Percentiles rank a stretch among this genome's conserved stretches.
These are phyloP conservation scores for Periophthalmus magnuspinnatus DNA, from an alignment of 2,797 vertebrate genomes.

Conservation along the genomic window DNA sequence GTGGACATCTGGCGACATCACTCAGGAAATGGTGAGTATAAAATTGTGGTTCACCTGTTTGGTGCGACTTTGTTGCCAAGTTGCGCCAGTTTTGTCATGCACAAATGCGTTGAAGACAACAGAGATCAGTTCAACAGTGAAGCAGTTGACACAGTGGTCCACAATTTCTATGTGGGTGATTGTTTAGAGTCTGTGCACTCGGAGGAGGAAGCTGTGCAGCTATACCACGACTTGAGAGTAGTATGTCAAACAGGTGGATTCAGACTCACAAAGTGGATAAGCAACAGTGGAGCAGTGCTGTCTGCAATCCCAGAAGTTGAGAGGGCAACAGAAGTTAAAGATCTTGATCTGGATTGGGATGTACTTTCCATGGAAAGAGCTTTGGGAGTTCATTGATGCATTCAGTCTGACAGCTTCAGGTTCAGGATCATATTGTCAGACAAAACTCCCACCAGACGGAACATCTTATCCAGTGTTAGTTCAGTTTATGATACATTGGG, in stretches of 20 bases:
- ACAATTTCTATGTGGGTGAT: too few species aligned
- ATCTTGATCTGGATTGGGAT: neutral
- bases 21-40: too few species aligned
- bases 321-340: neutral
- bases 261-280: neutral
- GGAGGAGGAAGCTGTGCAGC: neutral
- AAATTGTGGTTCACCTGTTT: too few species aligned
- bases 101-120: too few species aligned
- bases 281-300: slow-evolving; percentile 1
- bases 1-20: slow-evolving; percentile 28
- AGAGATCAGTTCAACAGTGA: neutral
- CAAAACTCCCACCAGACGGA: slow-evolving; percentile 7
- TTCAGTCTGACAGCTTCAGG: neutral
- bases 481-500: slow-evolving; percentile 14
- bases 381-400: neutral
- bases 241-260: neutral
- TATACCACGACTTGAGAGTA: neutral
- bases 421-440: slow-evolving; percentile 7
- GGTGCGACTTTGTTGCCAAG: too few species aligned
- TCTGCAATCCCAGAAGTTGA: neutral
- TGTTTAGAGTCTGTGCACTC: neutral
- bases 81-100: too few species aligned
- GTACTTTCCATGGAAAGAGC: neutral
- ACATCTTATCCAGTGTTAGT: slow-evolving; percentile 13
- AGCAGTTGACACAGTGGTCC: too few species aligned